Percentiles rank a stretch among this genome's conserved stretches.
phyloP scores from a whole-genome alignment of 2,888 invertebrate genomes.

The Drosophila kuntzei region DNA sequence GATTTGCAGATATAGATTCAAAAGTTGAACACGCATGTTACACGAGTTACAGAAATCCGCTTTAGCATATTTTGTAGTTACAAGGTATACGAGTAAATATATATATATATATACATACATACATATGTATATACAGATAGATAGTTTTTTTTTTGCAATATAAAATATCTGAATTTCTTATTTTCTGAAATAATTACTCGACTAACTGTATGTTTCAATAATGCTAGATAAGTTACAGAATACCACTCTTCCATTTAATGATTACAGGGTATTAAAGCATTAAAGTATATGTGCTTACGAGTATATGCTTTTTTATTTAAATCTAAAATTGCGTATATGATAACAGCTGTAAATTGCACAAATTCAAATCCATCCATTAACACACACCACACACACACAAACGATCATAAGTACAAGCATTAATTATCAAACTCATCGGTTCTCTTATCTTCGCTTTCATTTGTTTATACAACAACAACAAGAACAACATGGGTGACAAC shows the following conservation, averaged over 20 bases:
- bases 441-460: conserved; percentile 58
- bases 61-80: too few species aligned
- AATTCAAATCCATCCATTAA: conserved; percentile 1
- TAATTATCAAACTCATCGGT: conserved; percentile 26
- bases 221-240: background rate
- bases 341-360: conserved; percentile 25
- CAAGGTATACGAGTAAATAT: too few species aligned
- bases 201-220: too few species aligned
- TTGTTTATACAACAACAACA: conserved; percentile 37
- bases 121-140: too few species aligned
- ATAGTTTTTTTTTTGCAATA: too few species aligned
- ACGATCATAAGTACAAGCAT: background rate
- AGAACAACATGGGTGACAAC: conserved; percentile 27
- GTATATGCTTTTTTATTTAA: conserved; percentile 10
- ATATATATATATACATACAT: too few species aligned
- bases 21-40: too few species aligned
- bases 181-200: too few species aligned
- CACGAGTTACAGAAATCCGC: too few species aligned
- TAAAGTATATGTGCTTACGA: background rate
- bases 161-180: too few species aligned
- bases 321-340: conserved; percentile 39
- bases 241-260: background rate
- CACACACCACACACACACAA: background rate
- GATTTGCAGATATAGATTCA: too few species aligned
- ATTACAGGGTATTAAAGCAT: background rate